These are phyloP conservation scores for Gymnarchus niloticus DNA, from an alignment of 2,113 vertebrate genomes.

Conservation along the genomic window DNA sequence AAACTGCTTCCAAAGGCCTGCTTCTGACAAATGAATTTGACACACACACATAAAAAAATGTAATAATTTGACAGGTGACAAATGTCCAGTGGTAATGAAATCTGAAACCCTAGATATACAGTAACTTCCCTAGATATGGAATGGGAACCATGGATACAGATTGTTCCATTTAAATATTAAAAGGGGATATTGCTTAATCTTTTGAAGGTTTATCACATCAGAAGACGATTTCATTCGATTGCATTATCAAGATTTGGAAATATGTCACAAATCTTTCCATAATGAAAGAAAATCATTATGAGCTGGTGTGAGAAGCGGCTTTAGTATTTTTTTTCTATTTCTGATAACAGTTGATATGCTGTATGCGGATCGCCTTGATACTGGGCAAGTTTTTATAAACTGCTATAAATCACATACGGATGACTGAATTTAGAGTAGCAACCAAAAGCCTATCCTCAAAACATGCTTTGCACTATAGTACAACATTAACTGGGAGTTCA, in stretches of 20 bases:
- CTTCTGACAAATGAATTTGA: slow-evolving; percentile 75
- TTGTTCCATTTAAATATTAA: slow-evolving; percentile 74
- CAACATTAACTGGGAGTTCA: neutral
- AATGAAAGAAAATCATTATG: slow-evolving; percentile 23
- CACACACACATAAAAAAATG: slow-evolving; percentile 53
- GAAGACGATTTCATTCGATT: slow-evolving; percentile 61
- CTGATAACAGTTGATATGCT: neutral
- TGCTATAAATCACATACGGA: slow-evolving; percentile 5
- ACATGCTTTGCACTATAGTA: neutral
- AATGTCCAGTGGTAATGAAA: slow-evolving; percentile 72
- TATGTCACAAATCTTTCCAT: slow-evolving; percentile 34
- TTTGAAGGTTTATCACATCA: slow-evolving; percentile 69
- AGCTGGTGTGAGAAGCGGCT: slow-evolving; percentile 19
- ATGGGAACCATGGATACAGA: slow-evolving; percentile 70
- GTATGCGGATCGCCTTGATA: neutral
- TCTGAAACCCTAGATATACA: slow-evolving; percentile 60
- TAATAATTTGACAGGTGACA: slow-evolving; percentile 77
- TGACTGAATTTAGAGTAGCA: neutral
- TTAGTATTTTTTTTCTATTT: slow-evolving; percentile 21
- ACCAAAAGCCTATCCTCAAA: neutral
- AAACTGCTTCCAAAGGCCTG: slow-evolving; percentile 55
- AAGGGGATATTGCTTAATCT: slow-evolving; percentile 70
- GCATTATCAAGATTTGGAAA: slow-evolving; percentile 48
- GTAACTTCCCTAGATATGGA: slow-evolving; percentile 4
- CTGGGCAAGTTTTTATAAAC: neutral